These are phyloP conservation scores for Poliocrania exsul DNA, from an alignment of 2,797 vertebrate species.

Conservation along the genomic window DNA sequence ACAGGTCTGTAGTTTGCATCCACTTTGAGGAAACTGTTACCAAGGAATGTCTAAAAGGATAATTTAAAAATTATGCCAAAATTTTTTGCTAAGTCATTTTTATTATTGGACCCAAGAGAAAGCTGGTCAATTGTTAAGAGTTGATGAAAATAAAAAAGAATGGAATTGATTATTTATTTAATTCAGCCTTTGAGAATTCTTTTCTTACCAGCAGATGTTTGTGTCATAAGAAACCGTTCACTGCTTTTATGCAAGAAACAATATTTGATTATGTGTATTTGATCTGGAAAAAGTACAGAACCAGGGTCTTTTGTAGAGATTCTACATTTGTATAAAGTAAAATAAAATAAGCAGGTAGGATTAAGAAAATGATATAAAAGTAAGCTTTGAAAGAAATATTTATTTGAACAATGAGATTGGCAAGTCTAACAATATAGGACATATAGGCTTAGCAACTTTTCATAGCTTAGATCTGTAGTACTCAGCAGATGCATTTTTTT, in stretches of 20 bases:
- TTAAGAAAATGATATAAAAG: slow-evolving; percentile 54
- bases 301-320: background rate
- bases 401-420: slow-evolving; percentile 62
- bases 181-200: background rate
- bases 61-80: background rate
- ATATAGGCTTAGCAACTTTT: slow-evolving; percentile 7
- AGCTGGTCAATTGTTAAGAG: background rate
- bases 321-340: slow-evolving; percentile 44
- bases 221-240: background rate
- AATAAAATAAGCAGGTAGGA: slow-evolving; percentile 56
- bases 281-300: slow-evolving; percentile 20
- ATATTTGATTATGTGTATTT: slow-evolving; percentile 6
- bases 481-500: slow-evolving; percentile 23
- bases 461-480: slow-evolving; percentile 11
- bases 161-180: background rate
- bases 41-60: background rate
- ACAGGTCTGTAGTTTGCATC: background rate
- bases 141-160: background rate
- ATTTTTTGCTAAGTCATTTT: background rate
- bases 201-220: background rate
- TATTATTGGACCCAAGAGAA: background rate
- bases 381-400: slow-evolving; percentile 50
- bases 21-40: background rate
- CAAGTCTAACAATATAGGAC: slow-evolving; percentile 23
- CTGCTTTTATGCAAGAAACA: background rate